phyloP scores from a whole-genome alignment of 2,888 invertebrate genomes.

The Polia nebulosa region DNA sequence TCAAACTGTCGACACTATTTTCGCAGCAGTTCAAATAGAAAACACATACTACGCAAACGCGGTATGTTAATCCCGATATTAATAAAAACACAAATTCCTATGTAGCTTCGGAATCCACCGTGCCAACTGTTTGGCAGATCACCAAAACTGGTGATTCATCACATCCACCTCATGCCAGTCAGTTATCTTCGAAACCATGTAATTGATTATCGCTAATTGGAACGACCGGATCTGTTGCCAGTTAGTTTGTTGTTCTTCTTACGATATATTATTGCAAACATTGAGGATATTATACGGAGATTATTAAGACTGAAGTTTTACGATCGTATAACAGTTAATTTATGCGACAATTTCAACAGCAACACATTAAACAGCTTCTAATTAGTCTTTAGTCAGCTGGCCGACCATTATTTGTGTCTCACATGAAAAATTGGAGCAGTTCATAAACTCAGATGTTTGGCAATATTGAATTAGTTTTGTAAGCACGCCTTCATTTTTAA shows the following conservation, averaged over 20 bases:
- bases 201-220: slow-evolving; percentile 83
- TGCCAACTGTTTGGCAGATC: slow-evolving; percentile 76
- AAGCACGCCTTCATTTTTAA: slow-evolving; percentile 35
- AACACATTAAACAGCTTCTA: slow-evolving; percentile 43
- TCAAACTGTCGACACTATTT: slow-evolving; percentile 57
- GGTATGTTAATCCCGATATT: slow-evolving; percentile 65
- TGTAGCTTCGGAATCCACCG: slow-evolving; percentile 68
- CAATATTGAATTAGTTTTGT: slow-evolving; percentile 37
- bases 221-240: slow-evolving; percentile 69
- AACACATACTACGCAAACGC: slow-evolving; percentile 65
- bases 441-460: slow-evolving; percentile 21
- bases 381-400: slow-evolving; percentile 47
- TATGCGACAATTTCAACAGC: slow-evolving; percentile 50
- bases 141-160: slow-evolving; percentile 76
- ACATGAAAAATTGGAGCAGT: slow-evolving; percentile 36
- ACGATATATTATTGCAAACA: slow-evolving; percentile 51
- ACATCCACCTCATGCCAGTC: slow-evolving; percentile 64
- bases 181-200: slow-evolving; percentile 71
- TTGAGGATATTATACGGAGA: slow-evolving; percentile 30
- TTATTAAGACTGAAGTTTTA: slow-evolving; percentile 44
- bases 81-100: slow-evolving; percentile 73
- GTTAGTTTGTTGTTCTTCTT: slow-evolving; percentile 64
- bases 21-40: slow-evolving; percentile 54
- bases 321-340: slow-evolving; percentile 51
- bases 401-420: slow-evolving; percentile 27